These are phyloP conservation scores for Dioctria rufipes DNA, from an alignment of 2,888 invertebrate species.

Conservation along the genomic window DNA sequence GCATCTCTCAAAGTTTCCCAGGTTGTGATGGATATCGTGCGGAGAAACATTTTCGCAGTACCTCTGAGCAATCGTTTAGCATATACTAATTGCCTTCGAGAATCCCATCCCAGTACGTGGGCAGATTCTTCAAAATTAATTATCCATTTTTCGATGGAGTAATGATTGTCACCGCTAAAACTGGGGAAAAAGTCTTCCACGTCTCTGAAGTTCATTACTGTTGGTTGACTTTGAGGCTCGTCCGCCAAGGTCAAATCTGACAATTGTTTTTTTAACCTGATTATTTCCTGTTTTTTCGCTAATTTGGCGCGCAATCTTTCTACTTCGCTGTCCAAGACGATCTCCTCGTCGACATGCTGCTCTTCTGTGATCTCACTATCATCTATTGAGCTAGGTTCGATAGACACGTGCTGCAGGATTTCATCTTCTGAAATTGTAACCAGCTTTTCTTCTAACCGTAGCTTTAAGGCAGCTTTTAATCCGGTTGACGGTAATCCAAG, in stretches of 20 bases:
- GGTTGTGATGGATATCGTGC: constrained; percentile 14
- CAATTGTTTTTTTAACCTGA: too few relatives aligned
- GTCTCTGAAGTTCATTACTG: constrained; percentile 16
- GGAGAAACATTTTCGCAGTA: constrained; percentile 26
- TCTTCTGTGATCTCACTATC: too few relatives aligned
- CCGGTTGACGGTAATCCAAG: constrained; percentile 10
- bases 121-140: constrained; percentile 24
- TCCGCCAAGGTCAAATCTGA: too few relatives aligned
- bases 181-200: constrained; percentile 1
- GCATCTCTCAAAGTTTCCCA: not conserved
- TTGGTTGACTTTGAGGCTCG: not conserved
- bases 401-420: not conserved
- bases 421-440: not conserved
- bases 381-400: not conserved
- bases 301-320: too few relatives aligned
- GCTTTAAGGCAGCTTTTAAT: constrained; percentile 15
- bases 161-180: constrained; percentile 33
- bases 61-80: not conserved
- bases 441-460: constrained; percentile 5
- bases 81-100: not conserved
- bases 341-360: not conserved
- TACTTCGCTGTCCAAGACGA: too few relatives aligned
- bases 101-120: constrained; percentile 2
- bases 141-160: constrained; percentile 12
- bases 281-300: too few relatives aligned